These are phyloP conservation scores for Menura novaehollandiae DNA, from an alignment of 2,113 vertebrate genomes.

Conservation along the genomic window DNA sequence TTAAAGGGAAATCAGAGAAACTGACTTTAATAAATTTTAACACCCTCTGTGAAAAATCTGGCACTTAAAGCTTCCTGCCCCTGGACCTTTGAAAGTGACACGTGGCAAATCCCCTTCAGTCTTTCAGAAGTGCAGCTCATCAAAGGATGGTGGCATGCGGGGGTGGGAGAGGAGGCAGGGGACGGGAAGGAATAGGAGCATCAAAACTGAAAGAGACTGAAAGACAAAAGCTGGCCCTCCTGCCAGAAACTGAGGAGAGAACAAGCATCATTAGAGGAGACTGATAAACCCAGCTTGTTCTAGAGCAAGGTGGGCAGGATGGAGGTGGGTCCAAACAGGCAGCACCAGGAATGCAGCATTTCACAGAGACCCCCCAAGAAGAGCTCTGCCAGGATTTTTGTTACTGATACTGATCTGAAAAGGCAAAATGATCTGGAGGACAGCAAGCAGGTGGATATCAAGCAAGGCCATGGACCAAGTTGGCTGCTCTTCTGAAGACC, in stretches of 20 bases:
- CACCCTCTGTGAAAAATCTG: conserved; percentile 76
- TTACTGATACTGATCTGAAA: neutral
- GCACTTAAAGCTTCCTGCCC: conserved; percentile 79
- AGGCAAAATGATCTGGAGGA: neutral
- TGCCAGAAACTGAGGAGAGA: neutral
- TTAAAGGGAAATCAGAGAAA: conserved; percentile 92
- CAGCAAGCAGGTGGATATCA: neutral
- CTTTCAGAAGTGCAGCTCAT: conserved; percentile 8
- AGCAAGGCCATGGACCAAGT: neutral
- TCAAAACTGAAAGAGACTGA: neutral
- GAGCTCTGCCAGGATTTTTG: neutral
- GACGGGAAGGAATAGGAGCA: neutral
- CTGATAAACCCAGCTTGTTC: neutral
- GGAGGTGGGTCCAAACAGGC: neutral
- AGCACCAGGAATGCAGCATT: neutral
- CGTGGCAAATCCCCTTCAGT: conserved; percentile 65
- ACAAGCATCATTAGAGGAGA: neutral
- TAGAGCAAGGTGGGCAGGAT: neutral
- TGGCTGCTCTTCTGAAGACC: neutral
- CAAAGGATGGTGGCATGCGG: neutral
- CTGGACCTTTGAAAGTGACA: conserved; percentile 59
- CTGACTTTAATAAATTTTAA: conserved; percentile 89
- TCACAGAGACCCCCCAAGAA: neutral
- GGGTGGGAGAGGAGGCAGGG: neutral
- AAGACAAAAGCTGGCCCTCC: neutral